A percentile compares a stretch with the other conserved stretches of the same genome.
These are phyloP conservation scores for Peribatodes rhomboidaria DNA, from an alignment of 2,888 invertebrate genomes.

Conservation along the genomic window DNA sequence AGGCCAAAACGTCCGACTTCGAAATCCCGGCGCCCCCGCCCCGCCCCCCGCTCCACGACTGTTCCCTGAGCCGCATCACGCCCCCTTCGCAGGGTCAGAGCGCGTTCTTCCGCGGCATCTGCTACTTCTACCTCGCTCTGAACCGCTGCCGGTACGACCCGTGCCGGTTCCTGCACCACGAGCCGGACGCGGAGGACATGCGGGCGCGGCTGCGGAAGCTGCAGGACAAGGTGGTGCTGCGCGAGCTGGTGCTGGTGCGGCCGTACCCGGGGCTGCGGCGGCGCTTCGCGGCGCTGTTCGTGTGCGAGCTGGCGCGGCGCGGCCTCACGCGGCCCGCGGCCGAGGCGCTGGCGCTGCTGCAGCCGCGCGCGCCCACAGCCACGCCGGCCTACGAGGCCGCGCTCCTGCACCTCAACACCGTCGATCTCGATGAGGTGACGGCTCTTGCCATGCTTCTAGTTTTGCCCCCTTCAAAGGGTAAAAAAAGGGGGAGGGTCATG, in stretches of 20 bases:
- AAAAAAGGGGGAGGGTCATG: too few species aligned
- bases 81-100: conserved; percentile 39
- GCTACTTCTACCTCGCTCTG: conserved; percentile 62
- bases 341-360: conserved; percentile 55
- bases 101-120: conserved; percentile 58
- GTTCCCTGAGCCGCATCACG: neutral
- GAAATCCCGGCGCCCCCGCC: neutral
- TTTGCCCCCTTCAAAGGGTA: neutral
- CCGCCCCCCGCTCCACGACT: neutral
- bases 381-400: conserved; percentile 55
- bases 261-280: neutral
- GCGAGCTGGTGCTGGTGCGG: conserved; percentile 59
- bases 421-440: conserved; percentile 10
- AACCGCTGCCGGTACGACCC: conserved; percentile 55
- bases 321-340: conserved; percentile 61
- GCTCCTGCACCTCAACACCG: conserved; percentile 60
- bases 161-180: conserved; percentile 62
- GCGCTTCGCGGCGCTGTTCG: neutral
- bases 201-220: conserved; percentile 45
- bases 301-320: conserved; percentile 46
- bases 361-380: conserved; percentile 8
- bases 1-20: neutral
- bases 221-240: conserved; percentile 57
- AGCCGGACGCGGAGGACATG: conserved; percentile 43
- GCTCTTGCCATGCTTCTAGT: neutral